These are phyloP conservation scores for Pelobates cultripes DNA, from an alignment of 2,797 vertebrate genomes.

Conservation along the genomic window DNA sequence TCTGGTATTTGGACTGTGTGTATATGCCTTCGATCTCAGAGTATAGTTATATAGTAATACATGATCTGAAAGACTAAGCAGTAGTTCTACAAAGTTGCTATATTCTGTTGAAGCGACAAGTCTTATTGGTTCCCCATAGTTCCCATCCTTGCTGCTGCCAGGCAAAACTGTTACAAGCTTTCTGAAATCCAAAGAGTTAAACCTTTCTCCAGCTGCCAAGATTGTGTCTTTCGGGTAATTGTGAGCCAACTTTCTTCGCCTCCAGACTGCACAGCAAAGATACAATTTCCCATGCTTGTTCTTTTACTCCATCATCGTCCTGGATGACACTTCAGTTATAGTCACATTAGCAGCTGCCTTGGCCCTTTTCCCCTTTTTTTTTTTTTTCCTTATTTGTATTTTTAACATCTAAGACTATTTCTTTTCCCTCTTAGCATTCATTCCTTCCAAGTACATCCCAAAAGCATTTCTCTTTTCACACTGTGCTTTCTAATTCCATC, in stretches of 20 bases:
- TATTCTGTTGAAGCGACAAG: no score
- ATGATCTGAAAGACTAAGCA: no score
- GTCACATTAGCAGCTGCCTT: slow-evolving; percentile 23
- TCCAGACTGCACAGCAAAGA: slow-evolving; percentile 39
- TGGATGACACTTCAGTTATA: slow-evolving; percentile 23
- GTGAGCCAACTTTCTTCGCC: slow-evolving; percentile 48
- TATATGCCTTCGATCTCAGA: no score
- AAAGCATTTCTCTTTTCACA: slow-evolving; percentile 3
- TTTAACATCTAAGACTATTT: not conserved
- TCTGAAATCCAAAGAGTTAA: slow-evolving; percentile 29
- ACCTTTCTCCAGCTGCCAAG: slow-evolving; percentile 29
- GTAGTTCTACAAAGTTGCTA: no score
- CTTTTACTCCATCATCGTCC: slow-evolving; percentile 17
- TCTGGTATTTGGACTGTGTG: no score
- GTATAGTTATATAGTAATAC: no score
- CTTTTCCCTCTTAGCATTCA: not conserved
- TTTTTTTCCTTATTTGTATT: no score
- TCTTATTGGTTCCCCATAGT: no score
- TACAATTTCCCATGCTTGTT: slow-evolving; percentile 41
- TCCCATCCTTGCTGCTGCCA: not conserved
- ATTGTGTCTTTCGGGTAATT: slow-evolving; percentile 16
- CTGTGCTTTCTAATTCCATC: not conserved
- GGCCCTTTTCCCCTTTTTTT: not conserved
- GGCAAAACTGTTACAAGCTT: not conserved
- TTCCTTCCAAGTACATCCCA: not conserved